Conservation (phyloP, 1,140 invertebrate genomes). For the Diachasma alloeum region DNA sequence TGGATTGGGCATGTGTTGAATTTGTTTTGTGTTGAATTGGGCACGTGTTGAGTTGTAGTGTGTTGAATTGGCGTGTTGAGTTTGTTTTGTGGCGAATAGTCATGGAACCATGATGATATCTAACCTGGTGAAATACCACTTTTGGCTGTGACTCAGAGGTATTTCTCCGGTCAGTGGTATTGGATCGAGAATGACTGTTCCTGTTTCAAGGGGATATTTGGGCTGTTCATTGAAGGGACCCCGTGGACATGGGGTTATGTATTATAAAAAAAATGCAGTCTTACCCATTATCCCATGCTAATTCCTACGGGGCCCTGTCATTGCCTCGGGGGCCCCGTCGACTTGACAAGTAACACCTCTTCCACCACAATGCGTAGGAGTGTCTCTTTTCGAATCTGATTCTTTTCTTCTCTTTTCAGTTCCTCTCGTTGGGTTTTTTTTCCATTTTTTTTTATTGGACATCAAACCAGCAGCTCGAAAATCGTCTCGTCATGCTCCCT, state of each 20-base stretch:
- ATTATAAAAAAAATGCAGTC: slow-evolving; percentile 39
- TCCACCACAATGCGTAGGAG: slow-evolving; percentile 54
- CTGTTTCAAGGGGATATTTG: not conserved
- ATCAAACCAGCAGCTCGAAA: slow-evolving; percentile 48
- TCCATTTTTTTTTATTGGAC: slow-evolving; percentile 16
- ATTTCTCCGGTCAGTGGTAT: not conserved
- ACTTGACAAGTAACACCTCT: slow-evolving; percentile 64
- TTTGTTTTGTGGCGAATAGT: too few species aligned
- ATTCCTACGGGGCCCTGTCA: slow-evolving; percentile 61
- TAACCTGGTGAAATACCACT: not conserved
- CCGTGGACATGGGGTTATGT: slow-evolving; percentile 41
- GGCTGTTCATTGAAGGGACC: slow-evolving; percentile 20
- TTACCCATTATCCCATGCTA: slow-evolving; percentile 66
- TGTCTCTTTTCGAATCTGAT: slow-evolving; percentile 48
- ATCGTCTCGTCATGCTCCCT: slow-evolving; percentile 65
- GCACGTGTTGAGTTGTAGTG: too few species aligned
- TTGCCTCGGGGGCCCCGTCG: slow-evolving; percentile 55
- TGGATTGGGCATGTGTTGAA: too few species aligned
- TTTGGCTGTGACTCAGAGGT: not conserved
- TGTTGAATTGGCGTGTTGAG: too few species aligned
- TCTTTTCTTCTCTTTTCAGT: not conserved
- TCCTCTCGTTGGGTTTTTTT: slow-evolving; percentile 21
- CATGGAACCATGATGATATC: too few species aligned
- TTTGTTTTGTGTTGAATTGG: too few species aligned
- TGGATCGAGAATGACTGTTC: not conserved